Conservation (phyloP, 2,113 vertebrate species). For the Myiagra hebetior region DNA sequence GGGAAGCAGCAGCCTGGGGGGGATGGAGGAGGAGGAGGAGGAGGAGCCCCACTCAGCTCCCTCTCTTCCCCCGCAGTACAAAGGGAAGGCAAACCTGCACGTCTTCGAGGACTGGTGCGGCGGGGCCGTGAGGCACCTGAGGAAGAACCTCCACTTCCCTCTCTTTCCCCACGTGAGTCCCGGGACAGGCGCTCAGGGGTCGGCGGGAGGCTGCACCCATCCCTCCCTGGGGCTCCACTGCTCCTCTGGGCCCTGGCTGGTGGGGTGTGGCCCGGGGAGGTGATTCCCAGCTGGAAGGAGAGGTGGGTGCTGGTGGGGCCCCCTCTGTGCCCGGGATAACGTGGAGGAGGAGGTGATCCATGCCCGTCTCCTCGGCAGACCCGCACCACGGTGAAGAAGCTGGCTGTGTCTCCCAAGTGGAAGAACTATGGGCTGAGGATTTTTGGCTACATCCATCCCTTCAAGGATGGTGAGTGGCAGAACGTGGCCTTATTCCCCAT, state of each 20-base stretch:
- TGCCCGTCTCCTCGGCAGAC: constrained; percentile 64
- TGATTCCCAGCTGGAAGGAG: neutral
- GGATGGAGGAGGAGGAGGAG: neutral
- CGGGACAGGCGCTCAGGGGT: rapidly evolving
- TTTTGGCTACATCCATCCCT: constrained; percentile 96
- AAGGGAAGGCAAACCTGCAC: constrained; percentile 92
- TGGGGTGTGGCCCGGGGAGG: neutral
- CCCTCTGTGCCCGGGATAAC: rapidly evolving
- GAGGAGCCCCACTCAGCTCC: neutral
- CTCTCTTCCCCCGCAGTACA: constrained; percentile 75
- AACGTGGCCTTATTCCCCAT: neutral
- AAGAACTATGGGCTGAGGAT: constrained; percentile 96
- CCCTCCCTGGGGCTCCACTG: neutral
- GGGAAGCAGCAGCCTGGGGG: neutral
- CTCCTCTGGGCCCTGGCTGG: neutral
- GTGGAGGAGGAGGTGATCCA: rapidly evolving
- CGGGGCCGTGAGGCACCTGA: constrained; percentile 85
- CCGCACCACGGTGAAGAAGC: constrained; percentile 89
- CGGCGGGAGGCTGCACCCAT: rapidly evolving
- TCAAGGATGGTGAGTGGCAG: constrained; percentile 86
- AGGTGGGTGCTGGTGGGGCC: neutral
- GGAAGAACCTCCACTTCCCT: constrained; percentile 94
- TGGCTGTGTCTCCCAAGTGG: constrained; percentile 97
- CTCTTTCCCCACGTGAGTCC: constrained; percentile 94
- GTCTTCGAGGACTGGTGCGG: constrained; percentile 99